Percentiles rank a stretch among this genome's conserved stretches.
Conservation (phyloP, 2,797 vertebrate genomes). For the Ctenopoma kingsleyae region DNA sequence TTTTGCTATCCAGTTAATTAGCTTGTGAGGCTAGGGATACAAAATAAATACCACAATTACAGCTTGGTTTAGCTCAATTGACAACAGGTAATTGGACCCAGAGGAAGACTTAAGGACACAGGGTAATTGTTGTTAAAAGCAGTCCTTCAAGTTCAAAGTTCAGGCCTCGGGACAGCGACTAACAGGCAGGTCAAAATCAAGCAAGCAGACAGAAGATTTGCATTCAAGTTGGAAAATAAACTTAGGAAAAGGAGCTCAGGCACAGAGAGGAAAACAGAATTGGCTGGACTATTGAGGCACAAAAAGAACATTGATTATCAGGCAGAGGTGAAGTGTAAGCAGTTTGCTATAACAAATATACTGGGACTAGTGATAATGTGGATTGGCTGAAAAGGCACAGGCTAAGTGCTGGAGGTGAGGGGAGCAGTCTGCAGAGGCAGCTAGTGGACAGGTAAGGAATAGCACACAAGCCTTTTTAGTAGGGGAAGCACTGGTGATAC, state of each 20-base stretch:
- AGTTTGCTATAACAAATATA: not conserved
- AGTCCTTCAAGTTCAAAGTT: slow-evolving; percentile 39
- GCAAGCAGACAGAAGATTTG: slow-evolving; percentile 17
- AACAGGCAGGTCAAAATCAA: slow-evolving; percentile 26
- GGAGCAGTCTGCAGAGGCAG: not conserved
- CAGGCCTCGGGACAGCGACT: slow-evolving; percentile 24
- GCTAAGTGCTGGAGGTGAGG: not conserved
- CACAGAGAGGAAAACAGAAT: slow-evolving; percentile 2
- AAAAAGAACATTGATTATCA: slow-evolving; percentile 29
- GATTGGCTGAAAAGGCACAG: slow-evolving; percentile 12
- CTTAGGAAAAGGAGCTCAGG: slow-evolving; percentile 3
- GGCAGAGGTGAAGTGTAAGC: slow-evolving; percentile 3
- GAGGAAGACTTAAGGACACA: slow-evolving; percentile 39
- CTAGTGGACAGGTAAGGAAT: slow-evolving; percentile 10
- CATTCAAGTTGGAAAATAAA: slow-evolving; percentile 2
- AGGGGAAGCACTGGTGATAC: not conserved
- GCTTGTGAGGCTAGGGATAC: slow-evolving; percentile 6
- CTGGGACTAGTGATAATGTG: not conserved
- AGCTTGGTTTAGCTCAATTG: slow-evolving; percentile 31
- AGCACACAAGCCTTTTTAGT: not conserved
- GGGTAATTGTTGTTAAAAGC: slow-evolving; percentile 49
- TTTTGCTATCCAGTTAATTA: slow-evolving; percentile 17
- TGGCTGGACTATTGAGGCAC: slow-evolving; percentile 3
- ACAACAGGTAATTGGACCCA: slow-evolving; percentile 58
- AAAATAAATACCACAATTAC: slow-evolving; percentile 12